Conservation (phyloP, 2,888 invertebrate species). For the Ennomos fuscantarius region DNA sequence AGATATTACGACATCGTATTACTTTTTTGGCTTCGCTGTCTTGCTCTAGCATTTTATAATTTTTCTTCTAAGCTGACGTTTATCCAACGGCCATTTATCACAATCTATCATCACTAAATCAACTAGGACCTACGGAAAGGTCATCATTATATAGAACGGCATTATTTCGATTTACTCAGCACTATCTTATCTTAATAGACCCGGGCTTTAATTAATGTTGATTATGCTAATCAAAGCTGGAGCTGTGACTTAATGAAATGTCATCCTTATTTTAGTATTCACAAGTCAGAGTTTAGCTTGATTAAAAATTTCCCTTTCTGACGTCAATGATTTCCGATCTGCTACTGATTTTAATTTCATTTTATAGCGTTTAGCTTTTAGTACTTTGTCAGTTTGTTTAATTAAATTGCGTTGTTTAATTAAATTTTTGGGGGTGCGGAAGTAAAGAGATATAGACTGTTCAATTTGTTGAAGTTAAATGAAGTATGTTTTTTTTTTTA, state of each 20-base stretch:
- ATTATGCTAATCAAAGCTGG: conserved; percentile 26
- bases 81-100: not conserved
- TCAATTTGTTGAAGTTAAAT: too few species aligned
- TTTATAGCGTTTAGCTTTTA: conserved; percentile 34
- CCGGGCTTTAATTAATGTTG: conserved; percentile 25
- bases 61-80: not conserved
- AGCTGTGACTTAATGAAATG: not conserved
- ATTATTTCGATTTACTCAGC: conserved; percentile 20
- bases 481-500: too few species aligned
- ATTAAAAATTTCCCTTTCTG: conserved; percentile 7
- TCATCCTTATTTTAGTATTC: not conserved
- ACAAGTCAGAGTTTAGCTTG: not conserved
- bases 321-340: conserved; percentile 33
- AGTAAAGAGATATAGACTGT: not conserved
- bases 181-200: conserved; percentile 27
- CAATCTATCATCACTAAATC: conserved; percentile 9
- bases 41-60: too few species aligned
- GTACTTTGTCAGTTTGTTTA: conserved; percentile 37
- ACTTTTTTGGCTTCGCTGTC: too few species aligned
- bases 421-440: conserved; percentile 14
- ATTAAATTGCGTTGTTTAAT: conserved; percentile 27
- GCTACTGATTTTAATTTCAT: conserved; percentile 36
- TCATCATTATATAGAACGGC: conserved; percentile 10
- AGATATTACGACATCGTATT: too few species aligned
- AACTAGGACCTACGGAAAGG: conserved; percentile 8